Conservation (phyloP, 2,797 vertebrate species). For the Hydrophis major region DNA sequence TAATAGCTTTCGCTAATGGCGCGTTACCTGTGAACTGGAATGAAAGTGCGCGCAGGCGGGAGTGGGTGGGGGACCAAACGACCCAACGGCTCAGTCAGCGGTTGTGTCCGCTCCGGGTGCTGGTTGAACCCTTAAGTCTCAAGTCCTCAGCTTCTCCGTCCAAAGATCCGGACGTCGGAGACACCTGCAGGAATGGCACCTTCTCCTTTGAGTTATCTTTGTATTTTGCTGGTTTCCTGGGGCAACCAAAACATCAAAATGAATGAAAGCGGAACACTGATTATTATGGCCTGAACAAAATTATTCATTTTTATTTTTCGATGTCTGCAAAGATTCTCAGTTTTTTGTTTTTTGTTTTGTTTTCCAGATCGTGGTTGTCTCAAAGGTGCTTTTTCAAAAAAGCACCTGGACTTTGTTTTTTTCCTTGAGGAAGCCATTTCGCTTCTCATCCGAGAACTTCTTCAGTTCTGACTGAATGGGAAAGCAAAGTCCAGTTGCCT, state of each 20-base stretch:
- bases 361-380: not conserved
- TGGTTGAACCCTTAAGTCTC: not conserved
- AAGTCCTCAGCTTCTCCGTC: not conserved
- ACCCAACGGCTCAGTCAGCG: not conserved
- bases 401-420: not conserved
- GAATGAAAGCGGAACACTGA: not conserved
- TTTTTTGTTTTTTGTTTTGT: too few relatives aligned
- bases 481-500: not conserved
- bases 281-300: not conserved
- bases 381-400: not conserved
- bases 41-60: too few relatives aligned
- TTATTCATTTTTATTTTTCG: not conserved
- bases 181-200: not conserved
- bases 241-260: not conserved
- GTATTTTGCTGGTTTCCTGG: not conserved
- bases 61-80: not conserved
- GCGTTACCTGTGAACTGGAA: not conserved
- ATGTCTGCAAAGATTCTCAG: not conserved
- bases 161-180: not conserved
- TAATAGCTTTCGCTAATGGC: not conserved
- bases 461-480: not conserved
- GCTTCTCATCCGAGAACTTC: not conserved
- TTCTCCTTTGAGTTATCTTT: not conserved
- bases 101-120: not conserved
- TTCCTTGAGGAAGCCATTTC: not conserved